Base-by-base conservation (phyloP, 2,113 vertebrate genomes). In the Fregetta grallaria region DNA sequence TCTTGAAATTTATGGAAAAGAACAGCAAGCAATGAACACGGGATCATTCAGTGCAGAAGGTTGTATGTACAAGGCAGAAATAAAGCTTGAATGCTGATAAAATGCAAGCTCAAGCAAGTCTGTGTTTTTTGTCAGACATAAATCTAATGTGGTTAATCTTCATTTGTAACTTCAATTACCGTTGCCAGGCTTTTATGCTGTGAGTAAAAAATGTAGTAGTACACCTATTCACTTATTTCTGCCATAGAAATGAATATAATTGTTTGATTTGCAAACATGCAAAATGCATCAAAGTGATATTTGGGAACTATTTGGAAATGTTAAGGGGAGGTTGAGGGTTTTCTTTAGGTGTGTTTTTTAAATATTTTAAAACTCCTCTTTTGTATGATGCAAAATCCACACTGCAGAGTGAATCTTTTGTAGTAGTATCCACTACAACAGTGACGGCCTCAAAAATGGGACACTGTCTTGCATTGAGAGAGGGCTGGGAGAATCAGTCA, bases 401-500 rank as follows among this genome's bases (percentile, higher is more conserved):
- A 6, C 47, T 55, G 52, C 23, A 36, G 55, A 53, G 26, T 47
- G 17, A 84, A 2, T 56, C 16, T 74, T 90, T 75, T 82, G 45
- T 19, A 22, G 25, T 19, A 58, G 4, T 42, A 50, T 58, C 59
- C 38, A 7, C n/a, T 86, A 13, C 27, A 70, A 23, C 7, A 34
- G 5, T 18, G 30, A 45, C 13, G 19, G 62, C 50, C 22, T 85
- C 42, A 74, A 10, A 80, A 66, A 38, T 47, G 53, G 68, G 77
- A 38, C 14, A 9, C 1, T 59, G 9, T 14, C 30, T 85, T 62
- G 47, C 42, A 10, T 0, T 50, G 66, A 45, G 52, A 86, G 63
- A n/a, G 25, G 14, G 42, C 17, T 71, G 38, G 13, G 30, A 53
- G 56, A 58, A 17, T 36, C 1, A 0, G 3, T 50, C 2, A 0